phyloP scores from a whole-genome alignment of 2,113 vertebrate genomes.

The Urocolius indicus region DNA sequence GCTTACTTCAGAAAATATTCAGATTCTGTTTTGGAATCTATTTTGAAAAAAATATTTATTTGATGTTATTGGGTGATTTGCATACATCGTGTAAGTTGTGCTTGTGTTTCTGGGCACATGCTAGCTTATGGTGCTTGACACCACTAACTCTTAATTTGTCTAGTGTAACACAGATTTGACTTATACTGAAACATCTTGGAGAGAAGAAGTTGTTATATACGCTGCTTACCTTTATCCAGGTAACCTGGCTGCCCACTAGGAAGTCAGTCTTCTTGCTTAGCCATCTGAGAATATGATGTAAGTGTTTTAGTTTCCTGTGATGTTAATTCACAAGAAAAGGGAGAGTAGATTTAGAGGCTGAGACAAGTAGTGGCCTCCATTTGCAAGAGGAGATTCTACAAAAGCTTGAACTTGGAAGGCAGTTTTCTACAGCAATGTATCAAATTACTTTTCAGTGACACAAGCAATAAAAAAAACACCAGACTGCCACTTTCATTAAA shows the following conservation, averaged over 20 bases:
- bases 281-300: neutral
- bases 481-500: neutral
- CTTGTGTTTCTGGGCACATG: neutral
- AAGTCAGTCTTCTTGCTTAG: neutral
- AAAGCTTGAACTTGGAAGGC: neutral
- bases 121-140: neutral
- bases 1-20: neutral
- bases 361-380: neutral
- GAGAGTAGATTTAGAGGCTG: neutral
- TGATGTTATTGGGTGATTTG: neutral
- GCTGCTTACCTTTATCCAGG: neutral
- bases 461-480: neutral
- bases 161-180: neutral
- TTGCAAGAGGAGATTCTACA: neutral
- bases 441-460: neutral
- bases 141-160: neutral
- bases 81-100: rapidly evolving
- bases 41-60: neutral
- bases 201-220: neutral
- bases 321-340: neutral
- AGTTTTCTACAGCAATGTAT: neutral
- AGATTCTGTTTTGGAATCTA: neutral
- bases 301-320: neutral
- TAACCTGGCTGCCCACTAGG: neutral
- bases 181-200: neutral